These are phyloP conservation scores for Thaumatotibia leucotreta DNA, from an alignment of 1,140 invertebrate species.

Conservation along the genomic window DNA sequence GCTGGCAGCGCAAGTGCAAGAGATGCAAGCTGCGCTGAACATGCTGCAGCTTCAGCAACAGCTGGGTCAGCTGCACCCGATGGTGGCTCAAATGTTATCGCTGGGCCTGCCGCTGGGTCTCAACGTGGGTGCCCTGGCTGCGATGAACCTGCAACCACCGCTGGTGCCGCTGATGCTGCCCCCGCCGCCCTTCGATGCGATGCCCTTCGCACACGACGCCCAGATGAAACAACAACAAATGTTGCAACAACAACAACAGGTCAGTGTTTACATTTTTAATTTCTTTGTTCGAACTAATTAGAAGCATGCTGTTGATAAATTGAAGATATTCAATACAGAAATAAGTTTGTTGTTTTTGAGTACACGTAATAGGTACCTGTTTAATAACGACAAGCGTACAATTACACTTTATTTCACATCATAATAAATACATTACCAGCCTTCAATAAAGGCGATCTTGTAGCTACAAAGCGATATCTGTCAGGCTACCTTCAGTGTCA, in stretches of 20 bases:
- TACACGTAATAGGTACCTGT: too few species aligned
- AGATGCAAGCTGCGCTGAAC: constrained; percentile 91
- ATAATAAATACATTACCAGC: too few species aligned
- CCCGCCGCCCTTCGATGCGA: constrained; percentile 83
- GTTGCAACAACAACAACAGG: constrained; percentile 83
- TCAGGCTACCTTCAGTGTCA: too few species aligned
- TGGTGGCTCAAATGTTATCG: constrained; percentile 80
- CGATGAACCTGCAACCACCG: constrained; percentile 92
- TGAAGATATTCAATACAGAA: too few species aligned
- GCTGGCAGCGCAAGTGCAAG: constrained; percentile 87
- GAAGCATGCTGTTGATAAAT: too few species aligned
- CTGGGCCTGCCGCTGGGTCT: constrained; percentile 91
- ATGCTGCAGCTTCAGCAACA: constrained; percentile 93
- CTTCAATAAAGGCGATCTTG: too few species aligned
- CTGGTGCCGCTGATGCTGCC: constrained; percentile 94
- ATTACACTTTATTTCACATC: too few species aligned
- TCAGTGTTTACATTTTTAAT: too few species aligned
- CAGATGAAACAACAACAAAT: constrained; percentile 83
- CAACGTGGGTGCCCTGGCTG: constrained; percentile 88
- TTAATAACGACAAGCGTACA: too few species aligned
- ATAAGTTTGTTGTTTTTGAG: too few species aligned
- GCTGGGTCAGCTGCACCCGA: constrained; percentile 86
- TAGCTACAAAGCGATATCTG: too few species aligned
- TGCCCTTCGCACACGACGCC: constrained; percentile 77
- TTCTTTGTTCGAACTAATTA: too few species aligned